Conservation (phyloP, 2,888 invertebrate genomes). For the Smittia aterrima region DNA sequence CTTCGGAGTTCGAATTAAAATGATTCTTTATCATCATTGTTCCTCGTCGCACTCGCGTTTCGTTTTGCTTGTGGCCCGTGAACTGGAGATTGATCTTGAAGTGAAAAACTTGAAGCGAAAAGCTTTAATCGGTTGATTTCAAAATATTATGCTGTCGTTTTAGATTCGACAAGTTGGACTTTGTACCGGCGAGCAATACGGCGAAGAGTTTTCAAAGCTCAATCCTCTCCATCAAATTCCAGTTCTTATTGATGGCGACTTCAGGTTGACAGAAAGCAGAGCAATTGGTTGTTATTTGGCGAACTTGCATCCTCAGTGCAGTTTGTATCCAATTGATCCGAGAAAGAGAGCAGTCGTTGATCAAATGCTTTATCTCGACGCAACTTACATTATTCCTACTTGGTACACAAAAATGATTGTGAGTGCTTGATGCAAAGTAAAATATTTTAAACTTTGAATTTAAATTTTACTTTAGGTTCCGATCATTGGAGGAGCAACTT, state of each 20-base stretch:
- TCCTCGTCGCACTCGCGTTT: not conserved
- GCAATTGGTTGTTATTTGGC: slow-evolving; percentile 9
- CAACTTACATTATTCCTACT: not conserved
- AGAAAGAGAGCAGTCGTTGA: not conserved
- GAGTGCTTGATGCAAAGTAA: not conserved
- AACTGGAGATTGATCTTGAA: not conserved
- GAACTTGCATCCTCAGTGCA: not conserved
- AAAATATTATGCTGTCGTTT: not conserved
- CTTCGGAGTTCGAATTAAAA: not conserved
- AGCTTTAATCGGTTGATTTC: too few relatives aligned
- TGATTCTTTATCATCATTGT: not conserved
- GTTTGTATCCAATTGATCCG: slow-evolving; percentile 15
- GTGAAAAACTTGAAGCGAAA: too few relatives aligned
- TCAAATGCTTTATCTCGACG: slow-evolving; percentile 8
- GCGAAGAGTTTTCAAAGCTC: not conserved
- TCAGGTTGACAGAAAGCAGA: not conserved
- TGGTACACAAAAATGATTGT: not conserved
- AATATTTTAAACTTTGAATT: not conserved
- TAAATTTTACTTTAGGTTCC: not conserved
- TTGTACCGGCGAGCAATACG: not conserved
- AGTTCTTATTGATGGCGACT: slow-evolving; percentile 1
- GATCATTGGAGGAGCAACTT: not conserved
- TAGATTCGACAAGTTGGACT: not conserved
- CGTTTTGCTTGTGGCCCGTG: not conserved
- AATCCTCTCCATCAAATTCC: slow-evolving; percentile 27